Percentiles rank a stretch among this genome's conserved stretches.
phyloP scores from a whole-genome alignment of 2,113 vertebrate species.

The Craseonycteris thonglongyai region DNA sequence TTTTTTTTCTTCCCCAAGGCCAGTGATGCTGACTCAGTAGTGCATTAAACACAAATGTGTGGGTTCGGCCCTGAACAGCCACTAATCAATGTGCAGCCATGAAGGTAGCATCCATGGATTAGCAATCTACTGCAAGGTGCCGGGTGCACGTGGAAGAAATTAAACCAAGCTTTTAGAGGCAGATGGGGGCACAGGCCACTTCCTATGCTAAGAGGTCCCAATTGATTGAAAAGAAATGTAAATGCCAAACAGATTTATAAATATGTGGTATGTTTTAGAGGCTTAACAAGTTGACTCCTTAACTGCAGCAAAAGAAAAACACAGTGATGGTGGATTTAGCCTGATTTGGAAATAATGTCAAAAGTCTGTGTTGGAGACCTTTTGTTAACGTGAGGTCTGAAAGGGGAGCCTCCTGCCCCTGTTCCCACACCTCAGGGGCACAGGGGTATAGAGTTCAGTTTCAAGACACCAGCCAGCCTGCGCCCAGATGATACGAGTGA shows the following conservation, averaged over 20 bases:
- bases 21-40: conserved; percentile 57
- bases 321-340: background rate
- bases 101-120: conserved; percentile 27
- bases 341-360: background rate
- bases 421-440: background rate
- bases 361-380: background rate
- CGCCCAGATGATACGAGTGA: rapidly evolving
- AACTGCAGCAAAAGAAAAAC: background rate
- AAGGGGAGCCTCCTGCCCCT: background rate
- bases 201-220: background rate
- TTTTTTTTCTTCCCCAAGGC: conserved; percentile 32
- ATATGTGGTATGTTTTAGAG: background rate
- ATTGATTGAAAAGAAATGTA: background rate
- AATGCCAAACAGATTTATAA: background rate
- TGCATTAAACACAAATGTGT: conserved; percentile 61
- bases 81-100: conserved; percentile 59
- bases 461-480: background rate
- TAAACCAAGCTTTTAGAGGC: conserved; percentile 23
- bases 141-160: background rate
- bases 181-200: background rate
- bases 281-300: background rate
- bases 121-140: conserved; percentile 3
- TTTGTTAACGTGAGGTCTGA: background rate
- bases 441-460: background rate
- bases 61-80: conserved; percentile 47